Evolutionary conservation across 2,888 invertebrate genomes (phyloP).

Genomic region (Drosophila leonis): DNA sequence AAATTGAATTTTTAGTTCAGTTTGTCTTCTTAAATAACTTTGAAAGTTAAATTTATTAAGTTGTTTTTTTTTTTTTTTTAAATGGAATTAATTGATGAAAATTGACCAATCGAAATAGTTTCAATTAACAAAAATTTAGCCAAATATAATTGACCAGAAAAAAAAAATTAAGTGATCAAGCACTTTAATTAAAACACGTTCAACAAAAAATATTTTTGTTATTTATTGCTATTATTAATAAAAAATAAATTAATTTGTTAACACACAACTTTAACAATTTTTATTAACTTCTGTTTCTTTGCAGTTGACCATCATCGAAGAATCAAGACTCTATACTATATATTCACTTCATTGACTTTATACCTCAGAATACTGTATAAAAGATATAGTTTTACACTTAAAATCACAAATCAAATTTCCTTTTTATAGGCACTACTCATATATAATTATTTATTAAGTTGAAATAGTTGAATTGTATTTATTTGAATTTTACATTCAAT

Average conservation of each 20-base stretch:
- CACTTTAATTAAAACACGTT: not conserved
- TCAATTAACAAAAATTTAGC: not conserved
- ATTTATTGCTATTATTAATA: not conserved
- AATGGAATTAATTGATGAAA: conserved; percentile 5
- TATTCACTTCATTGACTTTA: conserved; percentile 4
- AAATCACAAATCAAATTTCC: not conserved
- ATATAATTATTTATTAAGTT: conserved; percentile 16
- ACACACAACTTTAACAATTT: not conserved
- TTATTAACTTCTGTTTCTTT: conserved; percentile 19
- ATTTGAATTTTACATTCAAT: conserved; percentile 5
- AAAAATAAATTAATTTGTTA: not conserved
- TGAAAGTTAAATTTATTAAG: not conserved
- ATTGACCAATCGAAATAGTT: conserved; percentile 3
- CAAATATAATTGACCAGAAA: not conserved
- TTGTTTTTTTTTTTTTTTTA: not conserved
- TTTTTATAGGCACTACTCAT: conserved; percentile 1
- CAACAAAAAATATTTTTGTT: not conserved
- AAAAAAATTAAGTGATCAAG: not conserved
- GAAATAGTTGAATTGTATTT: conserved; percentile 6
- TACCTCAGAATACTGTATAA: not conserved
- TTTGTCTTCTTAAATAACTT: not conserved
- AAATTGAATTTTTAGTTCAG: not conserved
- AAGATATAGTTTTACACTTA: conserved; percentile 1
- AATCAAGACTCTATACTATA: not conserved
- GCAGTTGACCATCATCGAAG: conserved; percentile 22